Evolutionary conservation across 2,888 invertebrate species (phyloP), one percentile per base, ranked within the genome.

Genomic region (Agonopterix heracliana): DNA sequence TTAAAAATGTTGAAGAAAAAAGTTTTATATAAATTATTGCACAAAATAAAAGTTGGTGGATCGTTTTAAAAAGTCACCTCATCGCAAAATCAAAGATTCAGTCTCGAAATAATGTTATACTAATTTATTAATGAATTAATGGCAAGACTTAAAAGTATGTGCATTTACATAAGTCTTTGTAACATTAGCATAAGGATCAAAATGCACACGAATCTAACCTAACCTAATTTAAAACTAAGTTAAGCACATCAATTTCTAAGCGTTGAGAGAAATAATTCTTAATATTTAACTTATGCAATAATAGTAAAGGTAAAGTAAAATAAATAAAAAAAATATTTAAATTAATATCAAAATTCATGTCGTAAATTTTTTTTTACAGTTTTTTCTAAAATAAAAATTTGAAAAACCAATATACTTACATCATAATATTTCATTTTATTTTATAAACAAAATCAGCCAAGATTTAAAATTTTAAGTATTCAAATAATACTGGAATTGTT

Each of bases 301-400:
- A 26, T 26, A 26, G 26, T 26, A 26, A 26, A 26, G 26, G 26
- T 26, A 26, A 26, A 5, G 26, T 26, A 74, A 71, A 67, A 52
- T 67, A 64, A 62, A 52, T 54, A 61, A 63, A 42, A 54, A 59
- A 55, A 59, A 57, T 61, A 54, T 52, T 54, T 57, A 67, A 68
- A 68, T 57, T 67, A 71, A 66, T 67, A 67, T 63, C 65, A 61
- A 60, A 42, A 47, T 52, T 51, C 53, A 48, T 58, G 53, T 38
- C 0, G n/a, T 9, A 38, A 38, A 3, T 38, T 5, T 26, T 26
- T 1, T 26, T 26, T 26, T 5, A 26, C 26, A 26, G 5, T 1
- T 5, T 7, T 1, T 5, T 26, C 26, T 26, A 26, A 26, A 26
- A 26, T 26, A 26, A 26, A 26, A 3, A 26, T 5, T 3, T 26